Percentiles rank a stretch among this genome's conserved stretches.
These are phyloP conservation scores for Isurus oxyrinchus DNA, from an alignment of 2,113 vertebrate genomes.

Conservation along the genomic window DNA sequence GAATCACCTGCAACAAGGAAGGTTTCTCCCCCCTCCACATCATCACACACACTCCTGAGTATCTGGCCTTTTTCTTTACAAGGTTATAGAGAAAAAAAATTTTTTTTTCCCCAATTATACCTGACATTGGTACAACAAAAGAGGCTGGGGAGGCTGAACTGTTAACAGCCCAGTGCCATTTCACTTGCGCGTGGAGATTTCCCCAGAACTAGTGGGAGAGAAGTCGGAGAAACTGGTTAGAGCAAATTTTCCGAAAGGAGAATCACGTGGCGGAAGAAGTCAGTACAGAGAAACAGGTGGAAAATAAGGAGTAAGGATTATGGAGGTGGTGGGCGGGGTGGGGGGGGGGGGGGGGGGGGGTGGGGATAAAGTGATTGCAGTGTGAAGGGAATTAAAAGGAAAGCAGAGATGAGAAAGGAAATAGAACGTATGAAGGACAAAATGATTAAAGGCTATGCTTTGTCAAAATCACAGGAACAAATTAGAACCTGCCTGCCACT, in stretches of 20 bases:
- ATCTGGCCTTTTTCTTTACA: neutral
- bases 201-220: neutral
- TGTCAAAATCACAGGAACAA: neutral
- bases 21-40: neutral
- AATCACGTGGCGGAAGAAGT: too few relatives aligned
- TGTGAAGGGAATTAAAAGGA: neutral
- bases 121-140: neutral
- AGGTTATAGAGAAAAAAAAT: neutral
- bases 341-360: neutral
- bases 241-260: neutral
- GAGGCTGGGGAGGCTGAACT: neutral
- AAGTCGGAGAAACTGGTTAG: neutral
- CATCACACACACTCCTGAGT: neutral
- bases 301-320: neutral
- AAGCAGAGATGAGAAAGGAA: neutral
- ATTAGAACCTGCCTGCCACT: neutral
- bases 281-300: neutral
- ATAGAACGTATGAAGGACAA: neutral
- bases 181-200: neutral
- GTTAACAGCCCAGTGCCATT: neutral
- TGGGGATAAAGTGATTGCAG: neutral
- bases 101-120: neutral
- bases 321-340: neutral
- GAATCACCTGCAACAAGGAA: neutral
- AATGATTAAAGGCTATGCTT: neutral